Percentiles rank a stretch among this genome's conserved stretches.
phyloP scores from a whole-genome alignment of 2,888 invertebrate genomes.

The Drosophila subsilvestris region DNA sequence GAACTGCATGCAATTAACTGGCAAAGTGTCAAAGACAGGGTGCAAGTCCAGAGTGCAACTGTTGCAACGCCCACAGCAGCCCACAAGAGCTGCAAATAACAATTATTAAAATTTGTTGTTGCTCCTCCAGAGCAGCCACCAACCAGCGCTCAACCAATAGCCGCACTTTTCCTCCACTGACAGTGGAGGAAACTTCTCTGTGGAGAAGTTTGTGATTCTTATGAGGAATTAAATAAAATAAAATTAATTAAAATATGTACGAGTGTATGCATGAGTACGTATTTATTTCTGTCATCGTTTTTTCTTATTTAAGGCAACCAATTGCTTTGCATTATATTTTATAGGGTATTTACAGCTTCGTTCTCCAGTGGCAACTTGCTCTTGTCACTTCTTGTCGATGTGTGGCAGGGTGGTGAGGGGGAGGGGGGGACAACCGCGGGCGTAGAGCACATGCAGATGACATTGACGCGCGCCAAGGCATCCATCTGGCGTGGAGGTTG shows the following conservation, averaged over 20 bases:
- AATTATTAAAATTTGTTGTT: conserved; percentile 64
- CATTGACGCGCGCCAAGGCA: conserved; percentile 58
- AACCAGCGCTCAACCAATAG: neutral
- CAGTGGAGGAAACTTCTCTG: too few relatives aligned
- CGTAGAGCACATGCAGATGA: conserved; percentile 50
- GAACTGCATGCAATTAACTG: conserved; percentile 27
- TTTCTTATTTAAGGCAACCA: too few relatives aligned
- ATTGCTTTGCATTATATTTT: too few relatives aligned
- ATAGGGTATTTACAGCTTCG: conserved; percentile 8
- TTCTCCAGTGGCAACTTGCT: neutral
- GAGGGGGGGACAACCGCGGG: conserved; percentile 33
- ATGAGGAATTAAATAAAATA: neutral
- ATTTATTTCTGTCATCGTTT: too few relatives aligned
- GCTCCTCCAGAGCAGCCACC: conserved; percentile 10
- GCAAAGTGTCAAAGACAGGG: conserved; percentile 57
- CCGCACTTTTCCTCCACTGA: neutral
- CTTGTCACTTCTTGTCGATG: neutral
- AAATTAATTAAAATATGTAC: too few relatives aligned
- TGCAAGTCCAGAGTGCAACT: conserved; percentile 12
- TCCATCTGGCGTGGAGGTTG: conserved; percentile 33
- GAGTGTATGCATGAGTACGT: too few relatives aligned
- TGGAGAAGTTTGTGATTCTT: neutral
- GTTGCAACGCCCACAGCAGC: conserved; percentile 58
- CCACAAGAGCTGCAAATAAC: conserved; percentile 57
- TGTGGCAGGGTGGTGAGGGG: too few relatives aligned